Conservation (phyloP, 2,888 invertebrate species). For the Syritta pipiens region DNA sequence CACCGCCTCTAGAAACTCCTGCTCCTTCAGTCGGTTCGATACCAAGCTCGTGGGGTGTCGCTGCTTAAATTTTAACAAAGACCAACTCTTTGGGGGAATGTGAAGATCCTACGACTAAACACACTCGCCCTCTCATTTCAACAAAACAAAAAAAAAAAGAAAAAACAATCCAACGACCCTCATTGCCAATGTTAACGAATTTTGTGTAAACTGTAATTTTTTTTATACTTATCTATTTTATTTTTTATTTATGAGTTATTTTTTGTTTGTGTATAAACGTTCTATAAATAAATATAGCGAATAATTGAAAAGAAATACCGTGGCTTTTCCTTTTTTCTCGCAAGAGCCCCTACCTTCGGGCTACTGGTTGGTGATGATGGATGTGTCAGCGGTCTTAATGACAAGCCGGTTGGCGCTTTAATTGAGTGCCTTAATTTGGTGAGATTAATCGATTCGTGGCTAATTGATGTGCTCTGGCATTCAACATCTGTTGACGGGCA, state of each 20-base stretch:
- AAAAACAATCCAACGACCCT: slow-evolving; percentile 53
- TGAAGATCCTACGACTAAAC: slow-evolving; percentile 22
- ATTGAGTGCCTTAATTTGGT: slow-evolving; percentile 5
- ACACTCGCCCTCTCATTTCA: slow-evolving; percentile 55
- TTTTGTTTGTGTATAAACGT: slow-evolving; percentile 59
- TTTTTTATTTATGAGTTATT: slow-evolving; percentile 65
- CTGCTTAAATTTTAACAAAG: slow-evolving; percentile 37
- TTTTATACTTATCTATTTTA: slow-evolving; percentile 40
- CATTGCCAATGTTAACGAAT: slow-evolving; percentile 69
- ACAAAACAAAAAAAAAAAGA: slow-evolving; percentile 12
- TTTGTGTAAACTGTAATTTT: slow-evolving; percentile 44
- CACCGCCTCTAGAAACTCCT: slow-evolving; percentile 1
- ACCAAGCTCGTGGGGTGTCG: slow-evolving; percentile 34
- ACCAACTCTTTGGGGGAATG: slow-evolving; percentile 15
- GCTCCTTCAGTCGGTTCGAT: slow-evolving; percentile 31
- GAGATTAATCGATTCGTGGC: slow-evolving; percentile 26
- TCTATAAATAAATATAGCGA: slow-evolving; percentile 61
- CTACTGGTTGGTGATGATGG: too few species aligned
- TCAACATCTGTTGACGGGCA: slow-evolving; percentile 7
- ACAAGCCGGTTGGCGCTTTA: slow-evolving; percentile 8
- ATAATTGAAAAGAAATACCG: slow-evolving; percentile 58
- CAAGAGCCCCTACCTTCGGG: too few species aligned
- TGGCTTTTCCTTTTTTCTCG: too few species aligned
- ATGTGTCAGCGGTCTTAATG: not conserved
- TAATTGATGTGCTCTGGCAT: slow-evolving; percentile 13